Evolutionary conservation across 2,113 vertebrate species (phyloP), one percentile per base, ranked within the genome.

Genomic region (Ranitomeya variabilis): DNA sequence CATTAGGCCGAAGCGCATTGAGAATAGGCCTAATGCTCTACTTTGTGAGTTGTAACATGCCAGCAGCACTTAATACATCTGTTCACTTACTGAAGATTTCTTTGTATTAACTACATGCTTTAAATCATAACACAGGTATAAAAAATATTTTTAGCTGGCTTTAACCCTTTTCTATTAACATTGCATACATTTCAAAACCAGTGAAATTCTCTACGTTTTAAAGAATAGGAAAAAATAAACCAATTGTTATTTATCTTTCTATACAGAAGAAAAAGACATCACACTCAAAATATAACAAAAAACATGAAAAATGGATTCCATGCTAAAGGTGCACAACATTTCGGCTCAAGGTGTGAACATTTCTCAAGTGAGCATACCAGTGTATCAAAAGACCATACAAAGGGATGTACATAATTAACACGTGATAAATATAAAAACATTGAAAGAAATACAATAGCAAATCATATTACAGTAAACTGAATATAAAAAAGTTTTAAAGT

Each of bases 41-140:
- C 60, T 86, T 78, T 64, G 55, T 23, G 60, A 86, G 26, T 37
- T 86, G 85, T 59, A 86, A 86, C 55, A 86, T 59, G 73, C 67
- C 71, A 86, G 55, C 54, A 86, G 85, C 80, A 64, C 60, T 83
- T 83, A 83, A 62, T 83, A 83, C 80, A 83, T 83, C 80, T 83
- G 80, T 83, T 83, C 80, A 83, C 80, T 64, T 64, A 60, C 80
- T 64, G 26, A 64, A 83, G 80, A 66, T 83, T 66, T 51, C 60
- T 83, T 51, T 51, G 23, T n/a, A 66, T 37, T 82, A 83, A 66
- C 59, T n/a, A 51, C 31, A 66, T 45, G 11, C 31, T 64, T 66
- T 83, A 62, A 60, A 78, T 78, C 37, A 19, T 83, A 45, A 66
- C 19, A 51, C 37, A 82, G 80, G 59, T 37, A 45, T 19, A 45